Conservation (phyloP, 2,888 invertebrate species). For the Lochmaea crataegi region DNA sequence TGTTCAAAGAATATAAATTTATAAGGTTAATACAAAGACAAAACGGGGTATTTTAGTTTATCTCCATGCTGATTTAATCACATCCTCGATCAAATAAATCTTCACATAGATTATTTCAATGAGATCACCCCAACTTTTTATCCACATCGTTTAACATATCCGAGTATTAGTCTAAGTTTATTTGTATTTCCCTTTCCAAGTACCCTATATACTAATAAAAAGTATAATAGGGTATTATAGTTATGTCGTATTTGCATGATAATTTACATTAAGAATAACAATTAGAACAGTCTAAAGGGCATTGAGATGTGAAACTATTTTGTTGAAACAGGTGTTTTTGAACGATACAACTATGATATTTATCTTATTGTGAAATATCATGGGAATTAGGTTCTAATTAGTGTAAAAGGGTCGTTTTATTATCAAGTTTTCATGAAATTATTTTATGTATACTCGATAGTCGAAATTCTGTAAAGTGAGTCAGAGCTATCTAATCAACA, state of each 20-base stretch:
- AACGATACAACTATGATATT: constrained; percentile 22
- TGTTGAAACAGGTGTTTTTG: constrained; percentile 40
- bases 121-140: constrained; percentile 33
- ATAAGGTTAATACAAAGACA: not conserved
- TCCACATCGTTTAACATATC: constrained; percentile 42
- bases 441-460: too few relatives aligned
- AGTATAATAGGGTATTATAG: constrained; percentile 25
- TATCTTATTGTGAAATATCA: constrained; percentile 23
- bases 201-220: constrained; percentile 27
- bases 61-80: not conserved
- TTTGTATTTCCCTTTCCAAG: constrained; percentile 40
- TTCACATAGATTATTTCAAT: not conserved
- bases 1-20: not conserved
- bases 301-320: constrained; percentile 39
- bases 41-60: not conserved
- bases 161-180: constrained; percentile 31
- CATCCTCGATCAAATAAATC: not conserved
- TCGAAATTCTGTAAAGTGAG: too few relatives aligned
- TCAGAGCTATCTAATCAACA: too few relatives aligned
- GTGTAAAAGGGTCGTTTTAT: constrained; percentile 2
- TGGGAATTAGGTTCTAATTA: constrained; percentile 12
- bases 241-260: constrained; percentile 45
- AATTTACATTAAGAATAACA: constrained; percentile 42
- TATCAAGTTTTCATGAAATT: not conserved
- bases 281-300: constrained; percentile 31